Evolutionary conservation across 2,113 vertebrate genomes (phyloP).

Genomic region (Carlito syrichta): DNA sequence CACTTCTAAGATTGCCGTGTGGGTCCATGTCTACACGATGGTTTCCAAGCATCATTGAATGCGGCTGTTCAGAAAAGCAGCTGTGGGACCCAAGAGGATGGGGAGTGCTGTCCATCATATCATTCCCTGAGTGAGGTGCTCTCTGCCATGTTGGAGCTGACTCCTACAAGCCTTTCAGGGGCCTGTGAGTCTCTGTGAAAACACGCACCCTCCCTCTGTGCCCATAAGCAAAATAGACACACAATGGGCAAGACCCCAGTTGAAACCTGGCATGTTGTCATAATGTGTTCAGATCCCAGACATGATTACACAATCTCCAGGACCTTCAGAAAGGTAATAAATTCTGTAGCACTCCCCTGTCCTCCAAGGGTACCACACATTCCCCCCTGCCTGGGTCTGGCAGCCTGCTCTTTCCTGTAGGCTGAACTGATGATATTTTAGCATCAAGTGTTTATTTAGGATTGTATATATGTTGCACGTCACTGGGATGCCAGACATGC

Average conservation of each 20-base stretch:
- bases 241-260: neutral
- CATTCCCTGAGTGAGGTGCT: neutral
- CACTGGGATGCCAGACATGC: neutral
- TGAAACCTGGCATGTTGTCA: neutral
- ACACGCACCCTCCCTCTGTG: neutral
- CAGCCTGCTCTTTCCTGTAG: neutral
- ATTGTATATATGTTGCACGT: neutral
- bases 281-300: neutral
- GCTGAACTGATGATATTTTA: neutral
- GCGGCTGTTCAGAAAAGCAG: neutral
- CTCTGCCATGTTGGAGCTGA: neutral
- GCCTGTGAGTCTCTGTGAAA: neutral
- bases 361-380: neutral
- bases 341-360: neutral
- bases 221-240: neutral
- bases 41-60: neutral
- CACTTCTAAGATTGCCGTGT: neutral
- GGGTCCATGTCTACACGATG: neutral
- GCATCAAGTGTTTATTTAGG: neutral
- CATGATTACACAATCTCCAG: neutral
- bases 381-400: neutral
- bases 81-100: accelerated
- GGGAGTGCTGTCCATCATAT: neutral
- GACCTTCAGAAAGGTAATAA: neutral
- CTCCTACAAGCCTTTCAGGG: neutral